Evolutionary conservation across 2,888 invertebrate genomes (phyloP).

Genomic region (Tenthredo livida): DNA sequence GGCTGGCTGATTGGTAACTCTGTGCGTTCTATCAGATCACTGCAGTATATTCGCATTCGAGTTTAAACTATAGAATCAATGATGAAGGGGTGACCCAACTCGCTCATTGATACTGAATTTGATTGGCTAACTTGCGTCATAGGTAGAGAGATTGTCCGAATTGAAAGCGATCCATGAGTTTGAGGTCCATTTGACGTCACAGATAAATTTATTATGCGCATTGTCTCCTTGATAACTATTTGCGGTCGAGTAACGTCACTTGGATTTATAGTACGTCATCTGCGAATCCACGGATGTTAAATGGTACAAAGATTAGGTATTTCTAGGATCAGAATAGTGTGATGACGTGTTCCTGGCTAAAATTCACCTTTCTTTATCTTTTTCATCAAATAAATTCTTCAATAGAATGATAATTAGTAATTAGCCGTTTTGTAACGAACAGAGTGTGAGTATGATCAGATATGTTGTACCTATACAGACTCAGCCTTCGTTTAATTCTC

Average conservation of each 20-base stretch:
- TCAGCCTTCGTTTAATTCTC: not conserved
- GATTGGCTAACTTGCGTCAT: conserved; percentile 19
- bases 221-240: not conserved
- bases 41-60: not conserved
- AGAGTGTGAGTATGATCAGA: not conserved
- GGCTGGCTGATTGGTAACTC: conserved; percentile 48
- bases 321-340: not conserved
- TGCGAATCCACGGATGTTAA: not conserved
- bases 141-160: conserved; percentile 6
- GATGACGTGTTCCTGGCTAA: not conserved
- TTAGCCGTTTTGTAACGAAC: not conserved
- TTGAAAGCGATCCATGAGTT: conserved; percentile 31
- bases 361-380: not conserved
- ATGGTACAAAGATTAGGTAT: not conserved
- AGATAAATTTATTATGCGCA: conserved; percentile 12
- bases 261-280: not conserved
- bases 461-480: not conserved
- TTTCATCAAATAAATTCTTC: not conserved
- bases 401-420: not conserved
- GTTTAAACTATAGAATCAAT: conserved; percentile 41
- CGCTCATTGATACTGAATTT: conserved; percentile 37
- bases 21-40: conserved; percentile 19
- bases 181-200: conserved; percentile 41
- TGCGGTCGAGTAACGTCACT: not conserved
- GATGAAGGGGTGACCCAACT: not conserved